These are phyloP conservation scores for Hydroisotoma schaefferi DNA, from an alignment of 2,888 invertebrate genomes.

Conservation along the genomic window DNA sequence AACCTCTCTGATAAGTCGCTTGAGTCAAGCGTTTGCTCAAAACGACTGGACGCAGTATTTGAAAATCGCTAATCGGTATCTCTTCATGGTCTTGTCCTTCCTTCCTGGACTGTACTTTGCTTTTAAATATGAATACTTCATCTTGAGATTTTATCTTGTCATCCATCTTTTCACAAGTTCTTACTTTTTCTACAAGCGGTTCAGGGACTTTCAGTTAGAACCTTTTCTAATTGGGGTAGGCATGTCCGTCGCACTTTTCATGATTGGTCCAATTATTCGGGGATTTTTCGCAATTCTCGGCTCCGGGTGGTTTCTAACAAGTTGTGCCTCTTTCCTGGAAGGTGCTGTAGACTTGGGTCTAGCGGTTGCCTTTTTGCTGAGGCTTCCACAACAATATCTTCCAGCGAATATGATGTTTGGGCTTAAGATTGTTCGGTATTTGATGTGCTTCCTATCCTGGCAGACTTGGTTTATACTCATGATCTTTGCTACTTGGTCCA, in stretches of 20 bases:
- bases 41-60: constrained; percentile 21
- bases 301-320: constrained; percentile 29
- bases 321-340: constrained; percentile 20
- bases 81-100: constrained; percentile 37
- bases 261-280: constrained; percentile 27
- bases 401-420: constrained; percentile 41
- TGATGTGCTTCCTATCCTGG: constrained; percentile 39
- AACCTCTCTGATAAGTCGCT: constrained; percentile 17
- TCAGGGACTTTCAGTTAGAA: constrained; percentile 34
- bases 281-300: constrained; percentile 35
- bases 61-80: constrained; percentile 30
- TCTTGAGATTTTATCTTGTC: constrained; percentile 26
- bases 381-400: constrained; percentile 35
- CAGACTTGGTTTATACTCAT: constrained; percentile 43
- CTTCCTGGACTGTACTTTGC: constrained; percentile 39
- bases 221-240: constrained; percentile 35
- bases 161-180: constrained; percentile 25
- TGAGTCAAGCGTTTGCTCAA: constrained; percentile 9
- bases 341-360: constrained; percentile 24
- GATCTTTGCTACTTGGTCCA: constrained; percentile 38
- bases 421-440: constrained; percentile 37
- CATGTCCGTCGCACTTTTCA: constrained; percentile 30
- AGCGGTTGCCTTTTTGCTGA: constrained; percentile 33
- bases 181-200: constrained; percentile 39
- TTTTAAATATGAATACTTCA: constrained; percentile 35